A percentile compares a stretch with the other conserved stretches of the same genome.
phyloP scores from a whole-genome alignment of 2,888 invertebrate genomes.

The Calameuta filiformis region DNA sequence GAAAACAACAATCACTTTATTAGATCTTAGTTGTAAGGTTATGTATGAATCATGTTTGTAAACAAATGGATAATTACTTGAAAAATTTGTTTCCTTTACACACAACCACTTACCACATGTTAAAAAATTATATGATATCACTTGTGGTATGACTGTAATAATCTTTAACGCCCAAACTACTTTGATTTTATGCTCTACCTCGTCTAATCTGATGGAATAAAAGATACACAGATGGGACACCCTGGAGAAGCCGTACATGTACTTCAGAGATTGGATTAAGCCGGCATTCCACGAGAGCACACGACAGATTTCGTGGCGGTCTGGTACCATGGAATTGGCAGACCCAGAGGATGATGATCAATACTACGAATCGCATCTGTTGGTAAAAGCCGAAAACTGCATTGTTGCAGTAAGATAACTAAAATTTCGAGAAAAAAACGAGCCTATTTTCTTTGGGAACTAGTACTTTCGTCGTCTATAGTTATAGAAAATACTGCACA shows the following conservation, averaged over 20 bases:
- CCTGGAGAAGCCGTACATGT: background rate
- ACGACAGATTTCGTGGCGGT: no score
- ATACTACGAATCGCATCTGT: no score
- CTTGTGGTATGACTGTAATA: background rate
- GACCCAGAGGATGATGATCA: no score
- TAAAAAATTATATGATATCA: background rate
- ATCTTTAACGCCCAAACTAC: background rate
- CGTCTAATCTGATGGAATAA: background rate
- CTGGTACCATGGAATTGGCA: no score
- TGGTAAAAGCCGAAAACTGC: no score
- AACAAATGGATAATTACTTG: constrained; percentile 34
- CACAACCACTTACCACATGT: background rate
- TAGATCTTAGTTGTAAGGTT: constrained; percentile 33
- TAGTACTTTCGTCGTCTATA: no score
- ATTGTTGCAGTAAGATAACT: no score
- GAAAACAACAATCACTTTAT: background rate
- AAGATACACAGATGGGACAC: background rate
- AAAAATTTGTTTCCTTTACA: background rate
- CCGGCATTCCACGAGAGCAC: background rate
- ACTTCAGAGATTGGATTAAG: background rate
- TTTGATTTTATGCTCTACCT: background rate
- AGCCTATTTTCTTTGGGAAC: no score
- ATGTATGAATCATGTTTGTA: constrained; percentile 45
- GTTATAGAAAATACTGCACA: no score
- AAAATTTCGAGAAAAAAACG: no score